Base-by-base conservation (phyloP, 2,113 vertebrate species). In the Morphnarchus princeps region DNA sequence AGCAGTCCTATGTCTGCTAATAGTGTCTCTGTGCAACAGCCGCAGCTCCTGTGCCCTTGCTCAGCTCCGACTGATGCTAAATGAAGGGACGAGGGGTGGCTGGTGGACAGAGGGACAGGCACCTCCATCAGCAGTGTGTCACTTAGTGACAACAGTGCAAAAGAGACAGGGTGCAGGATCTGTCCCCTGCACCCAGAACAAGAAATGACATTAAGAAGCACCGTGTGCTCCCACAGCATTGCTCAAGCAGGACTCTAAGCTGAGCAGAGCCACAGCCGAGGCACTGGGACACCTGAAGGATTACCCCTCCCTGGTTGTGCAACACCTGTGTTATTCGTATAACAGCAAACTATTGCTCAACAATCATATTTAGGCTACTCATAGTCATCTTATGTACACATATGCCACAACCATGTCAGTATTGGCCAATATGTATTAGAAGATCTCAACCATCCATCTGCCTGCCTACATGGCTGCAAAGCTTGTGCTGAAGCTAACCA, bases 271-370 rank as follows among this genome's bases (percentile, higher is more conserved):
- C 58, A 43, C 54, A 87, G 73, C 32, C 2, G 1, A 95, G 52
- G 57, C 82, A 36, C 63, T 43, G 50, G 69, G 77, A 82, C 85
- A 93, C 49, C 74, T 82, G 58, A 93, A 62, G 72, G 63, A 62
- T 87, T 47, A 63, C 74, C 40, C 80, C 73, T 87, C 92, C 77
- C 80, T 76, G 47, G 13, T 94, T 97, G 85, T 81, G 95, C 92
- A 96, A 83, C 58, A 34, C 25, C 34, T 57, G 12, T 72, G 50
- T 16, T 5, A 90, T 95, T 85, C 82, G 73, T 85, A 62, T 80
- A 67, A 80, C 63, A 89, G 74, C 69, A 89, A 86, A 81, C 62
- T 58, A 45, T 95, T 97, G 84, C 92, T 83, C 86, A 97, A 96
- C 90, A 85, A 54, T 34, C 62, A 32, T 9, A 79, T 36, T 87